Base-by-base conservation (phyloP, 2,797 vertebrate species). In the Premnoplex brunnescens region DNA sequence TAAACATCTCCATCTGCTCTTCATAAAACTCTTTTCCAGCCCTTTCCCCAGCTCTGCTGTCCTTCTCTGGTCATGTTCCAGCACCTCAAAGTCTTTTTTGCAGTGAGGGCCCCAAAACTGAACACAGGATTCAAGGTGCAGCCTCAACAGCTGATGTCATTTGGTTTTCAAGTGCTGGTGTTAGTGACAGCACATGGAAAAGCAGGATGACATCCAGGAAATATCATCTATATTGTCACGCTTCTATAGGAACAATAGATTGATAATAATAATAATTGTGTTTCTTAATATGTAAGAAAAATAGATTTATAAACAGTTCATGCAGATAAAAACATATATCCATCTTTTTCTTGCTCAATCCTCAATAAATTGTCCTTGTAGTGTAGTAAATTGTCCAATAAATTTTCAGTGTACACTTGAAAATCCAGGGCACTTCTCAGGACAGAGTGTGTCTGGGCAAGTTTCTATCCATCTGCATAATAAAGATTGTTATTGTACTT, bases 51-150 rank as follows among this genome's bases (percentile, higher is more conserved):
- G 3, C 21, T 64, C 24, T 11, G 4, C 46, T 83, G 15, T 12
- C 15, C 14, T 77, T 52, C 44, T 51, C n/a, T 52, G 44, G 21
- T 39, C 2, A 10, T 6, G 19, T 16, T 77, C 8, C 51, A 84
- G 21, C 7, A 8, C 18, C 14, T 46, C n/a, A 46, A 23, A 2
- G 4, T 10, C 69, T 64, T 64, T 52, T 8, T 34, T 17, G 3
- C 30, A 37, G 6, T 26, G 51, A 30, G 6, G 8, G 3, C 9
- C 32, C 36, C n/a, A 67, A 85, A 85, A 23, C 21, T 36, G 37
- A 51, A 39, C 30, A 22, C 26, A 30, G 20, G 13, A 21, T 48
- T 48, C 0, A 1, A 19, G 4, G 6, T 24, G 11, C 1, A 7
- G 23, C 6, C 37, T 58, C 32, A 28, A 19, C 26, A 56, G 10